Evolutionary conservation across 2,797 vertebrate genomes (phyloP).

Genomic region (Ficedula albicollis): DNA sequence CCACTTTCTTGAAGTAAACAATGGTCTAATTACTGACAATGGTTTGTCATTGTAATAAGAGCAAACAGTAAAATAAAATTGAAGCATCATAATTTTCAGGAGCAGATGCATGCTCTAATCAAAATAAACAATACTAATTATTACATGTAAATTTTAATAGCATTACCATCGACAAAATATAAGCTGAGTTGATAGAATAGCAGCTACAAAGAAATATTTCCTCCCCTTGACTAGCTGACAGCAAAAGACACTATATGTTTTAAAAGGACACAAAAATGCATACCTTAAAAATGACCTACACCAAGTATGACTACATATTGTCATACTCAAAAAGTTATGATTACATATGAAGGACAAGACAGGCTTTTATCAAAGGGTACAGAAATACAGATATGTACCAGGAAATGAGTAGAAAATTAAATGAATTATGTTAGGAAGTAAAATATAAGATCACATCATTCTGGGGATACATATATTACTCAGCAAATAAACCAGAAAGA

Average conservation of each 20-base stretch:
- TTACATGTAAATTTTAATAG: conserved; percentile 3
- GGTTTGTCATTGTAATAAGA: conserved; percentile 5
- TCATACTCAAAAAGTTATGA: background rate
- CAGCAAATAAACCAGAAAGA: background rate
- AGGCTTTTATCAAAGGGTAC: background rate
- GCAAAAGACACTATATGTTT: background rate
- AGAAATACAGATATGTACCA: background rate
- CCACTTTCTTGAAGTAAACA: conserved; percentile 54
- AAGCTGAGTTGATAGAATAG: background rate
- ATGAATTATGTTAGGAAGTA: background rate
- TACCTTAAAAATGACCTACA: background rate
- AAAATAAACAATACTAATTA: conserved; percentile 54
- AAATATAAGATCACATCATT: background rate
- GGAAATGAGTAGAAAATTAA: background rate
- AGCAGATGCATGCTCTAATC: conserved; percentile 32
- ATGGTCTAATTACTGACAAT: conserved; percentile 30
- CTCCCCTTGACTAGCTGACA: background rate
- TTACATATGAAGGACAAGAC: background rate
- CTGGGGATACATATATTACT: background rate
- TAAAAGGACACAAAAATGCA: background rate
- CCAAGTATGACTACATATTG: no score
- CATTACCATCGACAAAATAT: background rate
- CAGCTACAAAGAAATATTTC: background rate
- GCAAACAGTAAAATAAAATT: conserved; percentile 22
- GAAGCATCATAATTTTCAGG: conserved; percentile 17